Percentiles rank a stretch among this genome's conserved stretches.
Conservation (phyloP, 1,140 invertebrate species). For the Leptinotarsa texana region DNA sequence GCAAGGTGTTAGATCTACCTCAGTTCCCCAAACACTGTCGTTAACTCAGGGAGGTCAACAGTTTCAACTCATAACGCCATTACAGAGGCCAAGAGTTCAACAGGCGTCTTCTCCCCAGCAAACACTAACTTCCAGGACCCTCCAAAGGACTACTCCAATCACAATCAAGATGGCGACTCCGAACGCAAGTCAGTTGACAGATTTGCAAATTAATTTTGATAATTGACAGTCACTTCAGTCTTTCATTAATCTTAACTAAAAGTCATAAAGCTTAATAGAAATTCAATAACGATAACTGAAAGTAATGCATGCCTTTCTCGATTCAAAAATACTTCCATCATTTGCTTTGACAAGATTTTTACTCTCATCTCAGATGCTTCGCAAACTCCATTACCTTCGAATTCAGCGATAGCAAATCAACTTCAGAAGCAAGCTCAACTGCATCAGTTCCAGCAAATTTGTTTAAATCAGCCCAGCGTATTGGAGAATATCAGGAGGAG, state of each 20-base stretch:
- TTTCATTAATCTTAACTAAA: neutral
- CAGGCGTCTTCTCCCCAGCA: constrained; percentile 53
- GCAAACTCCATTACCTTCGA: constrained; percentile 24
- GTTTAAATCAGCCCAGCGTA: constrained; percentile 30
- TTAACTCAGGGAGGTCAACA: constrained; percentile 56
- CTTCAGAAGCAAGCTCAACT: constrained; percentile 36
- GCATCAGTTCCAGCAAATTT: constrained; percentile 35
- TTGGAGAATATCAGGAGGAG: constrained; percentile 33
- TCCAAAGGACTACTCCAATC: constrained; percentile 62
- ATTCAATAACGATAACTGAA: neutral
- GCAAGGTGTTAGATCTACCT: constrained; percentile 61
- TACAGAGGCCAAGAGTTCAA: constrained; percentile 60
- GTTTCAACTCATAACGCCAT: constrained; percentile 63
- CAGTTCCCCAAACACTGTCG: constrained; percentile 38
- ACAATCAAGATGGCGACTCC: constrained; percentile 65
- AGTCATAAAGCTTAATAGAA: too few species aligned
- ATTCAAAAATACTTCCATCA: neutral
- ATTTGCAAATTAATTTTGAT: constrained; percentile 50
- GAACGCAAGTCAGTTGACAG: constrained; percentile 61
- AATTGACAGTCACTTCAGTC: constrained; percentile 24
- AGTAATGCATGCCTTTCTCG: constrained; percentile 11
- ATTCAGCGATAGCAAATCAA: constrained; percentile 32
- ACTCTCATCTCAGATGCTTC: constrained; percentile 33
- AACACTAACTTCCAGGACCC: constrained; percentile 58
- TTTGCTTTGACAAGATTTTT: constrained; percentile 15